phyloP scores from a whole-genome alignment of 2,113 vertebrate species.

The Anarhynchus alexandrinus region DNA sequence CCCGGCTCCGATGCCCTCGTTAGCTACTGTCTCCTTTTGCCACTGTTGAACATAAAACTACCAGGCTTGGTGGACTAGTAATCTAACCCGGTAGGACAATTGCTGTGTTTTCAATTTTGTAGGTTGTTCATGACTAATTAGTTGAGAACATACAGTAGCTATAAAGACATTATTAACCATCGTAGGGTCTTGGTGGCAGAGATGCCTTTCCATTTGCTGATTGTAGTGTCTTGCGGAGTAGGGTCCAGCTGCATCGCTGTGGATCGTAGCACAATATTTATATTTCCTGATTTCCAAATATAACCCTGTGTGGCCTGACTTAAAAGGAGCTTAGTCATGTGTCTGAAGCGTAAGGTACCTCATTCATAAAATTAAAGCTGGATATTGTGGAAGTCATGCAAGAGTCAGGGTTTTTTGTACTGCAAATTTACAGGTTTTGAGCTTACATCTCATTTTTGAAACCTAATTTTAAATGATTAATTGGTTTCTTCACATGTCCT shows the following conservation, averaged over 20 bases:
- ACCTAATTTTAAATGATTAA: not conserved
- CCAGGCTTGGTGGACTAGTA: not conserved
- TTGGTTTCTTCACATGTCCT: not conserved
- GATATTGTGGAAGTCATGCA: not conserved
- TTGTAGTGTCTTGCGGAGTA: not conserved
- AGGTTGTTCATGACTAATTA: not conserved
- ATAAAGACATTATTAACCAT: not conserved
- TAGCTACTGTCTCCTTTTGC: not conserved
- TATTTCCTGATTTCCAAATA: not conserved
- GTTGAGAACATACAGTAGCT: not conserved
- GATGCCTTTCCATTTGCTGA: not conserved
- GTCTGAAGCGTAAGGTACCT: not conserved
- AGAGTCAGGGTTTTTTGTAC: not conserved
- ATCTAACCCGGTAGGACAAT: not conserved
- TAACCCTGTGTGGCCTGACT: not conserved
- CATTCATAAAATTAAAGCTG: not conserved
- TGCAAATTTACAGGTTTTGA: not conserved
- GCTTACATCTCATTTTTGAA: not conserved
- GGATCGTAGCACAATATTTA: not conserved
- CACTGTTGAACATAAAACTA: not conserved
- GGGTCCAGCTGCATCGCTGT: not conserved
- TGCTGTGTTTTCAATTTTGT: not conserved
- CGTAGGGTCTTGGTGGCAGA: not conserved
- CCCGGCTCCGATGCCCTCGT: not conserved
- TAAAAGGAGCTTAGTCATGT: not conserved